Percentiles rank a stretch among this genome's conserved stretches.
Conservation (phyloP, 1,140 invertebrate genomes). For the Venturia canescens region DNA sequence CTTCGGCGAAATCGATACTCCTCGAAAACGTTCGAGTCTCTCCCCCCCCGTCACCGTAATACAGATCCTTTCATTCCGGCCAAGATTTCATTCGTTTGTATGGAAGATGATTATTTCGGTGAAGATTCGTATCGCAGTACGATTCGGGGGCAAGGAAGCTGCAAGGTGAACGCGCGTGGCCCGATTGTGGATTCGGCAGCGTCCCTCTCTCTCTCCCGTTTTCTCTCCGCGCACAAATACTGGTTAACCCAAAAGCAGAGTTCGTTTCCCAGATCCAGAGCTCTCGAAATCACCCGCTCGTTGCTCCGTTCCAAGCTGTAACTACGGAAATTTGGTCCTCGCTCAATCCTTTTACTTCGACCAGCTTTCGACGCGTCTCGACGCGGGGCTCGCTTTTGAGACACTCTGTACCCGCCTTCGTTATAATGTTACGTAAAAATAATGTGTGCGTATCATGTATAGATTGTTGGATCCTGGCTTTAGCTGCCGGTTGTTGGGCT, state of each 20-base stretch:
- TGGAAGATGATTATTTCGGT: not conserved
- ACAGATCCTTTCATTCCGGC: not conserved
- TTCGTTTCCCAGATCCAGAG: too few species aligned
- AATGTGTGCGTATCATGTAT: conserved; percentile 5
- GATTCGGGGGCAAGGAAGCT: not conserved
- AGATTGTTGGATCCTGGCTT: not conserved
- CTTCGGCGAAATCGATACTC: conserved; percentile 11
- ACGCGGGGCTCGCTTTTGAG: too few species aligned
- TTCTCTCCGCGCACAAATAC: not conserved
- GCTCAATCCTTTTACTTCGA: too few species aligned
- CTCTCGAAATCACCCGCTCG: too few species aligned
- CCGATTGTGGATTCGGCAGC: not conserved
- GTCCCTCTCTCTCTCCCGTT: not conserved
- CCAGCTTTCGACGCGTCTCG: too few species aligned
- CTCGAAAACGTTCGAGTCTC: not conserved
- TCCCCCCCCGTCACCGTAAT: too few species aligned
- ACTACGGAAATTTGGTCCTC: too few species aligned
- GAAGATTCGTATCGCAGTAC: conserved; percentile 1
- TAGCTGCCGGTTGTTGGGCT: conserved; percentile 27
- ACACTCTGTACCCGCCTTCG: too few species aligned
- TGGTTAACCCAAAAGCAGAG: too few species aligned
- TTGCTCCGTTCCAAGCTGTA: too few species aligned
- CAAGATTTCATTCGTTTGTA: not conserved
- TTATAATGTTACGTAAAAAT: conserved; percentile 1
- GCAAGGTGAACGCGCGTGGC: conserved; percentile 24